phyloP scores from a whole-genome alignment of 2,888 invertebrate genomes.

The Drosophila mettleri region DNA sequence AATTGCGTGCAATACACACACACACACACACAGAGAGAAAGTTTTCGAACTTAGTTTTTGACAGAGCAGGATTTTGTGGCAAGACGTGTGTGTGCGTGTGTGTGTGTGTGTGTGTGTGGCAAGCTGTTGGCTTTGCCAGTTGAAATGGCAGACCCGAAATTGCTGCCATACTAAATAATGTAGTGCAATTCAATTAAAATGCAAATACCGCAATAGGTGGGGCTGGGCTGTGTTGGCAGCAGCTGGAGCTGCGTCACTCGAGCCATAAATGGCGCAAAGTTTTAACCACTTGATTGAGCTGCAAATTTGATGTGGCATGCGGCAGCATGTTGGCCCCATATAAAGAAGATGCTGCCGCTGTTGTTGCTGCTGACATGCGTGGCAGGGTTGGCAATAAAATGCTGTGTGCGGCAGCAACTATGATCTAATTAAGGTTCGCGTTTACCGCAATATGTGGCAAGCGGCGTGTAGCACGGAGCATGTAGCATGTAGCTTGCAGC shows the following conservation, averaged over 20 bases:
- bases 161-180: conserved; percentile 65
- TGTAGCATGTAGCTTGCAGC: conserved; percentile 24
- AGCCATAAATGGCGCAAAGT: conserved; percentile 58
- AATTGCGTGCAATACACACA: neutral
- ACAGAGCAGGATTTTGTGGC: conserved; percentile 3
- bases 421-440: conserved; percentile 74
- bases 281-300: conserved; percentile 66
- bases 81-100: neutral
- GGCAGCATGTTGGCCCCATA: conserved; percentile 45
- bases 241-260: conserved; percentile 32
- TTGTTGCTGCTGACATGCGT: conserved; percentile 37
- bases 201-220: conserved; percentile 62
- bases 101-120: neutral
- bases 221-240: conserved; percentile 5
- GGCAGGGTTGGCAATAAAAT: conserved; percentile 15
- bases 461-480: conserved; percentile 18
- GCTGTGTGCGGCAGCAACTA: conserved; percentile 54
- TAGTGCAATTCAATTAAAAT: conserved; percentile 79
- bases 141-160: conserved; percentile 23
- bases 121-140: conserved; percentile 15
- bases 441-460: conserved; percentile 61
- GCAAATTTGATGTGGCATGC: conserved; percentile 60
- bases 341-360: conserved; percentile 3
- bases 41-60: conserved; percentile 13
- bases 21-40: conserved; percentile 1